Evolutionary conservation across 2,888 invertebrate genomes (phyloP), one percentile per base, ranked within the genome.

Genomic region (Abrostola triplasia): DNA sequence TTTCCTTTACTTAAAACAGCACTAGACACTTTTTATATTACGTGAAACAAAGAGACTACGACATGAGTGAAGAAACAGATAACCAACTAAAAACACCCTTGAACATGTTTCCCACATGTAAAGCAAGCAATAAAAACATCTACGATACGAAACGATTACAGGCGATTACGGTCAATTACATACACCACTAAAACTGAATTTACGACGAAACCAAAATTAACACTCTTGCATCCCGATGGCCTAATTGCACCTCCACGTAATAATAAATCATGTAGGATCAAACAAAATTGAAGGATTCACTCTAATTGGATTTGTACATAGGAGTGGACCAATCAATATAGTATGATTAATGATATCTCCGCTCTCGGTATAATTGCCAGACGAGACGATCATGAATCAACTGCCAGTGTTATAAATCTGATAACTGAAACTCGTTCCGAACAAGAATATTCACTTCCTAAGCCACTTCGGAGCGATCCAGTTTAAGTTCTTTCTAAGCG

Each of bases 231-330:
- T 84, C 82, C 82, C 76, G 77, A 82, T 86, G 85, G 82, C 83
- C 90, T 92, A 90, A 93, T 93, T 92, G 86, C 82, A 87, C 80
- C 82, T 87, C 77, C 69, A 77, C 73, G 66, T 76, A 24, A 74
- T 85, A 84, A 92, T 94, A 93, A 94, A 93, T 94, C 92, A 93
- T 90, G 75, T 73, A 79, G 85, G 87, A 86, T 87, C 84, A 84
- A 88, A 90, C 87, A 84, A 92, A 92, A 90, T 90, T 89, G 87
- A 89, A 92, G 92, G 92, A 93, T 90, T 87, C 86, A 79, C 64
- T 90, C 90, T 93, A 94, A 94, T 94, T 94, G 93, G 93, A 90
- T 92, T 89, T 90, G 90, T 92, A 90, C 89, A 88, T 87, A 89
- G 85, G 85, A 85, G 85, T 85, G 84, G 82, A 89, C 87, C 93